These are phyloP conservation scores for Drosophila nigricruria DNA, from an alignment of 2,888 invertebrate genomes.

Conservation along the genomic window DNA sequence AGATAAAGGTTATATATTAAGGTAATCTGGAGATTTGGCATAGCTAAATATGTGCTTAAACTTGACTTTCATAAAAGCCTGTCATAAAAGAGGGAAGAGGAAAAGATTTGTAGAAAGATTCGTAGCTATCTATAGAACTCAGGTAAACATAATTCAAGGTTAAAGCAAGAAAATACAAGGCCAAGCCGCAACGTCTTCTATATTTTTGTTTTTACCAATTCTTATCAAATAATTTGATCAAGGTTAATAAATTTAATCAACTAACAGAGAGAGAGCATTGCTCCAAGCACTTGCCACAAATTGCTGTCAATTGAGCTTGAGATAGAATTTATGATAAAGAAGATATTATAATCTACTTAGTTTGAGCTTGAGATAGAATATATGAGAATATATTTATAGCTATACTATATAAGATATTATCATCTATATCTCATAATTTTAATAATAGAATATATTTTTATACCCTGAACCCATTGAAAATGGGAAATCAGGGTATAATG, in stretches of 20 bases:
- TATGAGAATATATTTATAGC: neutral
- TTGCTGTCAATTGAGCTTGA: neutral
- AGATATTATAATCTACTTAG: neutral
- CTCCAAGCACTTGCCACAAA: constrained; percentile 9
- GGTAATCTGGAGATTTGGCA: constrained; percentile 13
- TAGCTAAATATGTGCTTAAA: neutral
- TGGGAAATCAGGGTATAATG: too few relatives aligned
- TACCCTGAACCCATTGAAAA: too few relatives aligned
- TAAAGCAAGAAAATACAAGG: neutral
- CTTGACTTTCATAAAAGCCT: neutral
- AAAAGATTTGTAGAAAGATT: neutral
- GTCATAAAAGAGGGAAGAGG: constrained; percentile 5
- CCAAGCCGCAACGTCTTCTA: constrained; percentile 15
- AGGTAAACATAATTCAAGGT: constrained; percentile 33
- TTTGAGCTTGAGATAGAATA: neutral
- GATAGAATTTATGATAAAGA: neutral
- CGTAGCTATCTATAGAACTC: neutral
- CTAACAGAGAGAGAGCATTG: constrained; percentile 24
- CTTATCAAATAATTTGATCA: constrained; percentile 24
- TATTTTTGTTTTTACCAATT: constrained; percentile 11
- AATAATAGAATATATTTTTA: too few relatives aligned
- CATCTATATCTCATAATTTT: too few relatives aligned
- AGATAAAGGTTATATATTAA: neutral
- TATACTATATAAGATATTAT: neutral
- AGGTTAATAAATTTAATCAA: constrained; percentile 23